These are phyloP conservation scores for Trichoplusia ni DNA, from an alignment of 1,140 invertebrate species.

Conservation along the genomic window DNA sequence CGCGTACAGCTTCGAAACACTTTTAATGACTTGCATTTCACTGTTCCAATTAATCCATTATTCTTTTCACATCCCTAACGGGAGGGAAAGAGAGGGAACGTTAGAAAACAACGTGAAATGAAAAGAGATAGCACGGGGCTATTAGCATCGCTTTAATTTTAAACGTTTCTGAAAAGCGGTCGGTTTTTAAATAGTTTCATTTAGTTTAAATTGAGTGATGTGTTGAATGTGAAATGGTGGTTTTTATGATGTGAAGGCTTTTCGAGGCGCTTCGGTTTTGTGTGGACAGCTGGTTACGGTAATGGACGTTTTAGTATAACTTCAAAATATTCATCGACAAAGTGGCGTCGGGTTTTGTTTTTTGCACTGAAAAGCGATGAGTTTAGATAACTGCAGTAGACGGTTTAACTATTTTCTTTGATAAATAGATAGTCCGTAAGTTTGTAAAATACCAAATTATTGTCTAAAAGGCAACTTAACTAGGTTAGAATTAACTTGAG, in stretches of 20 bases:
- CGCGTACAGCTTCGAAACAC: background rate
- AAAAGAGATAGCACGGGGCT: background rate
- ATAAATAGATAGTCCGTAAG: no score
- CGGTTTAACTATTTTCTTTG: no score
- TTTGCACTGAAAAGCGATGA: no score
- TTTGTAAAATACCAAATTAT: no score
- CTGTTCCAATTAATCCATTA: conserved; percentile 25
- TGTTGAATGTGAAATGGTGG: conserved; percentile 12
- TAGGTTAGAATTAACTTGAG: no score
- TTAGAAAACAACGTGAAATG: background rate
- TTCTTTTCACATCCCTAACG: conserved; percentile 18
- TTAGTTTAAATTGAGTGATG: conserved; percentile 23
- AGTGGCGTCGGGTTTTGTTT: no score
- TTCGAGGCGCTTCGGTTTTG: background rate
- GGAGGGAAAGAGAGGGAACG: background rate
- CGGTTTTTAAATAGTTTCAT: conserved; percentile 12
- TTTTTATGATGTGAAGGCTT: background rate
- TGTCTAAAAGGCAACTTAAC: no score
- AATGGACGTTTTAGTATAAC: background rate
- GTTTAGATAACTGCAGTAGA: no score
- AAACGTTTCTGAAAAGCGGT: conserved; percentile 17
- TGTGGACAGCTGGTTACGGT: background rate
- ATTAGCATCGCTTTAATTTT: conserved; percentile 21
- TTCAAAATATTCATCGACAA: no score
- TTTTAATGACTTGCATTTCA: conserved; percentile 20